Conservation (phyloP, 30 jellyfish, hydroid and myxozoan genomes). For the Hydra vulgaris region DNA sequence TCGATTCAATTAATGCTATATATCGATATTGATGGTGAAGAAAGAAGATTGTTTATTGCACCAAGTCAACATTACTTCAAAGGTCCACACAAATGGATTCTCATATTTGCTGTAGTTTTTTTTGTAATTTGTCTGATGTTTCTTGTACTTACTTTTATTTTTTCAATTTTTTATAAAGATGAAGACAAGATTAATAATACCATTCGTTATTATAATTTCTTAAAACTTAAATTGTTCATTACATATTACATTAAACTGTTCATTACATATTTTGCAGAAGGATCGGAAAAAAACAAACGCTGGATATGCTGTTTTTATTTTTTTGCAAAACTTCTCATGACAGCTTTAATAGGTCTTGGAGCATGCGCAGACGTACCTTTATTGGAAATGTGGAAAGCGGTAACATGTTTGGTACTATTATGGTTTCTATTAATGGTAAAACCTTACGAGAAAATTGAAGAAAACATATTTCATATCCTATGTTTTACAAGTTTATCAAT, state of each 20-base stretch:
- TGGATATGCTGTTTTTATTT: not conserved
- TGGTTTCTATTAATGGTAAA: not conserved
- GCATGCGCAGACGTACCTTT: not conserved
- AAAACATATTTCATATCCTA: not conserved
- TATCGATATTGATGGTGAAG: not conserved
- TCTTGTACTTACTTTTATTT: too few species aligned
- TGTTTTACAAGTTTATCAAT: not conserved
- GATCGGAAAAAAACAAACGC: not conserved
- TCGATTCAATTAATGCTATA: not conserved
- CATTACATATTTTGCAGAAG: too few species aligned
- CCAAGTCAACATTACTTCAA: not conserved
- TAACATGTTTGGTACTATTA: not conserved
- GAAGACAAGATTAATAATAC: too few species aligned
- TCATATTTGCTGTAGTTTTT: not conserved
- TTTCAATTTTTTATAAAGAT: too few species aligned
- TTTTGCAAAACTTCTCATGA: too few species aligned
- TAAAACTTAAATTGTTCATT: too few species aligned
- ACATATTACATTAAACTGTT: too few species aligned
- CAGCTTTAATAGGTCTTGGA: not conserved
- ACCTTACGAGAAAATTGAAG: not conserved
- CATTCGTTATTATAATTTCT: not conserved
- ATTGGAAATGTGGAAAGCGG: not conserved
- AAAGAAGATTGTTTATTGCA: not conserved
- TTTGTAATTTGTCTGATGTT: not conserved
- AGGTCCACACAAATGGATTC: not conserved